Percentiles rank a stretch among this genome's conserved stretches.
phyloP scores from a whole-genome alignment of 2,113 vertebrate genomes.

The Bubo bubo region DNA sequence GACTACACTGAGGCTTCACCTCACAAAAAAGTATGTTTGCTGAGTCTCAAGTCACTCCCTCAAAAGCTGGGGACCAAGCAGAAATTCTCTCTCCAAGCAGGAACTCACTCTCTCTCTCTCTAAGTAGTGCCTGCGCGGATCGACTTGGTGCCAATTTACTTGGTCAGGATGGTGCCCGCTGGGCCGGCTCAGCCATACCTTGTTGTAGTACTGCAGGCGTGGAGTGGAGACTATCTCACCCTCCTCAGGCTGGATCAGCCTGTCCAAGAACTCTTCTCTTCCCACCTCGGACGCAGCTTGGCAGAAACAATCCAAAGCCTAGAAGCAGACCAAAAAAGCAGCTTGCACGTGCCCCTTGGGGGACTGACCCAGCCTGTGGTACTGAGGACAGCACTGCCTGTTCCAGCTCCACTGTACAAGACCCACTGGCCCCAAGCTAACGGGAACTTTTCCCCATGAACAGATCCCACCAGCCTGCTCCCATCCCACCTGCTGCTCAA shows the following conservation, averaged over 20 bases:
- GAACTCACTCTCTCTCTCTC: no score
- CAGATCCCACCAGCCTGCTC: accelerated
- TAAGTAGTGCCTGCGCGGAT: accelerated
- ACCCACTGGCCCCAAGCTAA: background rate
- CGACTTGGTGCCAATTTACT: accelerated
- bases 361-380: background rate
- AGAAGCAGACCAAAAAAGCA: background rate
- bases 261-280: slow-evolving; percentile 91
- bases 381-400: background rate
- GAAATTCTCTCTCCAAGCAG: background rate
- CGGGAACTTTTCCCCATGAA: background rate
- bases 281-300: slow-evolving; percentile 89
- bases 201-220: slow-evolving; percentile 90
- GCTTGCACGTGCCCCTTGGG: accelerated
- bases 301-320: slow-evolving; percentile 93
- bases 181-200: slow-evolving; percentile 64
- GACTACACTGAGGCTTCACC: background rate
- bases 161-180: accelerated
- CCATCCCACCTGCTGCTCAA: background rate
- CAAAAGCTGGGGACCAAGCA: accelerated
- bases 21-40: background rate
- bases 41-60: background rate
- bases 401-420: accelerated
- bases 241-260: slow-evolving; percentile 83
- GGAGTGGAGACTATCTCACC: slow-evolving; percentile 76